Percentiles rank a stretch among this genome's conserved stretches.
phyloP scores from a whole-genome alignment of 2,797 vertebrate species.

The Petrocephalus sullivani region DNA sequence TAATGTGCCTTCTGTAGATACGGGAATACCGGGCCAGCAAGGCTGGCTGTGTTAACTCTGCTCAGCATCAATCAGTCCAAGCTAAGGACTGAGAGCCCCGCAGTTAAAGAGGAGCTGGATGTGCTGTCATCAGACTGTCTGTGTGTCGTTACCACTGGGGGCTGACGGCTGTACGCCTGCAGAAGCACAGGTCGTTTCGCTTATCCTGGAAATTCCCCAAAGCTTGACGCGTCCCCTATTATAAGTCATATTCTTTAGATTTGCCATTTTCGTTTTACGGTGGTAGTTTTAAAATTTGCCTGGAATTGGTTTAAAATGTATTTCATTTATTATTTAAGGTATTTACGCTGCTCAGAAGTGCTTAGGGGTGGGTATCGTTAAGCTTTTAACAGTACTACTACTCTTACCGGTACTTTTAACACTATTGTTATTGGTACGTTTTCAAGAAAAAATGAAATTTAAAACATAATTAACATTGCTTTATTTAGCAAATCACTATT shows the following conservation, averaged over 20 bases:
- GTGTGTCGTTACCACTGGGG: background rate
- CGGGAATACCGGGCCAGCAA: background rate
- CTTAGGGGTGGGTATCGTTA: too few relatives aligned
- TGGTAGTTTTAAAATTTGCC: background rate
- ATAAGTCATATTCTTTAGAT: background rate
- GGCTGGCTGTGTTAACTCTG: background rate
- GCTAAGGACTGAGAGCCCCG: background rate
- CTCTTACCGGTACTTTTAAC: too few relatives aligned
- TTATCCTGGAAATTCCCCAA: background rate
- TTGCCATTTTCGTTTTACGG: background rate
- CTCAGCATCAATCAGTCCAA: background rate
- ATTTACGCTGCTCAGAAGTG: too few relatives aligned
- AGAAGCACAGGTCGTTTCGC: background rate
- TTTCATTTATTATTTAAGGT: too few relatives aligned
- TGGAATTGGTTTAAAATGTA: background rate
- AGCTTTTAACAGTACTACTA: too few relatives aligned
- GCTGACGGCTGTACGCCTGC: background rate
- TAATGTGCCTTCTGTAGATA: background rate
- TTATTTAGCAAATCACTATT: too few relatives aligned
- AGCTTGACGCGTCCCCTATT: background rate
- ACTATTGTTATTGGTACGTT: too few relatives aligned
- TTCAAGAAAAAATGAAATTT: too few relatives aligned
- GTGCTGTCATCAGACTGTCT: background rate
- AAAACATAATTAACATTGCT: too few relatives aligned
- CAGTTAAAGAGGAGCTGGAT: background rate